Percentiles rank a stretch among this genome's conserved stretches.
These are phyloP conservation scores for Pristionchus japonicus DNA, from an alignment of 2,888 invertebrate species.

Conservation along the genomic window DNA sequence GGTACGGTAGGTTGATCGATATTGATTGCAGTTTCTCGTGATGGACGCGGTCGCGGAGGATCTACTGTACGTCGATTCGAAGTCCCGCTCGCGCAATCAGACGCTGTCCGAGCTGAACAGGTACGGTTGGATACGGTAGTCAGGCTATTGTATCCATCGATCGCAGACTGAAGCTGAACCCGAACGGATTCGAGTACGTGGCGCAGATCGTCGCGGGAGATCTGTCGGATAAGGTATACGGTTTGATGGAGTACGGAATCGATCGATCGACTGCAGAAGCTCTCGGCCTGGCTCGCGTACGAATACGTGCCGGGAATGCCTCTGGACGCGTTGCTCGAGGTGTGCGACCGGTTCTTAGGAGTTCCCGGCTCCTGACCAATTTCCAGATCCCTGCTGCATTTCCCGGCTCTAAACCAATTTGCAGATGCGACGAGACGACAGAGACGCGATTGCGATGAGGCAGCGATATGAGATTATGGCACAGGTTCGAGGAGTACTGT, in stretches of 20 bases:
- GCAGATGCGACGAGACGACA: slow-evolving; percentile 6
- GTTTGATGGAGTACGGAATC: not conserved
- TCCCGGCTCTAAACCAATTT: not conserved
- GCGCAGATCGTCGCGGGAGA: slow-evolving; percentile 42
- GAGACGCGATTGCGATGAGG: slow-evolving; percentile 13
- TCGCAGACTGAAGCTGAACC: slow-evolving; percentile 11
- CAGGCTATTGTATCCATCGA: not conserved
- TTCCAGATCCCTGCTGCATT: too few relatives aligned
- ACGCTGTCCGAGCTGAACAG: not conserved
- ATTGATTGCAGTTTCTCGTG: slow-evolving; percentile 15
- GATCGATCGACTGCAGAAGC: not conserved
- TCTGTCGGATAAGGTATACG: slow-evolving; percentile 2
- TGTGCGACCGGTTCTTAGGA: not conserved
- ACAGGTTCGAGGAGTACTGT: too few relatives aligned
- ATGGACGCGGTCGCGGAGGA: slow-evolving; percentile 15
- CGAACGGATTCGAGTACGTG: slow-evolving; percentile 35
- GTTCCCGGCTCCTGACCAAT: too few relatives aligned
- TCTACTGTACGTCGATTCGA: not conserved
- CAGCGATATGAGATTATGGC: slow-evolving; percentile 39
- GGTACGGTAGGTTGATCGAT: not conserved
- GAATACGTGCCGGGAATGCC: slow-evolving; percentile 40
- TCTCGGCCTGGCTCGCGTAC: slow-evolving; percentile 26
- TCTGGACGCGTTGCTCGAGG: slow-evolving; percentile 15
- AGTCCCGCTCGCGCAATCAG: not conserved
- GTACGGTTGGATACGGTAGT: not conserved